phyloP scores from a whole-genome alignment of 1,140 invertebrate genomes.

The Tribolium madens region DNA sequence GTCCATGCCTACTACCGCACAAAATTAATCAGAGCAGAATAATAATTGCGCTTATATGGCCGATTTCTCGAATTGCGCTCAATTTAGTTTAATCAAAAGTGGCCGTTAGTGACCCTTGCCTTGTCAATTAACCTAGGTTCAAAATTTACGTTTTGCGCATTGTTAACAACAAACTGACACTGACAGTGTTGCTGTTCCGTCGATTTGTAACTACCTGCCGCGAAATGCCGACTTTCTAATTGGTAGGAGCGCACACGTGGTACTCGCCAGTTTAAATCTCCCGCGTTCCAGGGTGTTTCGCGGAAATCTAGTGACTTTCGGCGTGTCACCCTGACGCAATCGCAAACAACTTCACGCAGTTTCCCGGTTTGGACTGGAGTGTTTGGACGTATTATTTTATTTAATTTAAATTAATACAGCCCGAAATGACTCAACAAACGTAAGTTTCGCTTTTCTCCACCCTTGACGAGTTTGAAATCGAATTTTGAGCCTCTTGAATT shows the following conservation, averaged over 20 bases:
- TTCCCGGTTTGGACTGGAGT: conserved; percentile 42
- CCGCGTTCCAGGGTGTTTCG: background rate
- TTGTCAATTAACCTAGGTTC: background rate
- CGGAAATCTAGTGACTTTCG: conserved; percentile 39
- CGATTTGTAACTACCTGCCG: conserved; percentile 45
- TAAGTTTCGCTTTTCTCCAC: conserved; percentile 41
- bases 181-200: conserved; percentile 25
- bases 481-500: background rate
- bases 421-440: conserved; percentile 52
- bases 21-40: conserved; percentile 36
- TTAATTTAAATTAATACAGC: conserved; percentile 45
- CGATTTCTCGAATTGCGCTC: conserved; percentile 2
- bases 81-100: conserved; percentile 37
- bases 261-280: background rate
- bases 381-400: conserved; percentile 43
- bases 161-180: conserved; percentile 41
- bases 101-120: conserved; percentile 37
- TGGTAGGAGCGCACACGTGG: conserved; percentile 43
- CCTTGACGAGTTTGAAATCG: background rate
- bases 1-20: background rate
- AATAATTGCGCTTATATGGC: conserved; percentile 26
- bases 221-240: conserved; percentile 47
- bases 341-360: conserved; percentile 43
- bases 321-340: background rate
- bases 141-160: conserved; percentile 13